Evolutionary conservation across 2,888 invertebrate genomes (phyloP).

Genomic region (Tromatobia lineatoria): DNA sequence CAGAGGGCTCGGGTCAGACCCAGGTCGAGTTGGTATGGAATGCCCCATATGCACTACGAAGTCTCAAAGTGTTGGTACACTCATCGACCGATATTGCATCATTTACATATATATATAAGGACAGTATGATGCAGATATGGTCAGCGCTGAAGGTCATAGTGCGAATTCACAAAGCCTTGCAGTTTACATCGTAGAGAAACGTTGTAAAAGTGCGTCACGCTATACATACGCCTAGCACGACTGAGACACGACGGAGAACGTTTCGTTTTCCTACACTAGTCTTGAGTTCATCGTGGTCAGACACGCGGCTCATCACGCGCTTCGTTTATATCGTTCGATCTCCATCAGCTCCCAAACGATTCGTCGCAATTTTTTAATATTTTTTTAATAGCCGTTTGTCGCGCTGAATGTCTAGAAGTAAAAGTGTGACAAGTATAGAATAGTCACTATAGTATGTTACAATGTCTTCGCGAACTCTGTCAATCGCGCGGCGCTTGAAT

Average conservation of each 20-base stretch:
- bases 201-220: constrained; percentile 1
- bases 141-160: constrained; percentile 38
- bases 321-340: constrained; percentile 25
- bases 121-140: background rate
- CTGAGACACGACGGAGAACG: constrained; percentile 20
- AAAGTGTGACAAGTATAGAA: background rate
- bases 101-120: background rate
- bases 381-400: background rate
- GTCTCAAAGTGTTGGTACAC: background rate
- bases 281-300: constrained; percentile 2
- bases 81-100: constrained; percentile 9
- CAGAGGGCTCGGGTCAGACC: too few relatives aligned
- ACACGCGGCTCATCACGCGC: constrained; percentile 50
- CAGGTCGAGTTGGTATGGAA: too few relatives aligned
- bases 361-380: background rate
- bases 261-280: constrained; percentile 9
- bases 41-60: background rate
- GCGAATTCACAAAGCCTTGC: constrained; percentile 27
- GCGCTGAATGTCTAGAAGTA: background rate
- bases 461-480: constrained; percentile 55
- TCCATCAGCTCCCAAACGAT: background rate
- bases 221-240: constrained; percentile 43
- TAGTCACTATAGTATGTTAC: constrained; percentile 29
- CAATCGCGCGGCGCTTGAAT: constrained; percentile 48
- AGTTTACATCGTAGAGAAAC: background rate